These are phyloP conservation scores for Passer domesticus DNA, from an alignment of 2,113 vertebrate genomes.

Conservation along the genomic window DNA sequence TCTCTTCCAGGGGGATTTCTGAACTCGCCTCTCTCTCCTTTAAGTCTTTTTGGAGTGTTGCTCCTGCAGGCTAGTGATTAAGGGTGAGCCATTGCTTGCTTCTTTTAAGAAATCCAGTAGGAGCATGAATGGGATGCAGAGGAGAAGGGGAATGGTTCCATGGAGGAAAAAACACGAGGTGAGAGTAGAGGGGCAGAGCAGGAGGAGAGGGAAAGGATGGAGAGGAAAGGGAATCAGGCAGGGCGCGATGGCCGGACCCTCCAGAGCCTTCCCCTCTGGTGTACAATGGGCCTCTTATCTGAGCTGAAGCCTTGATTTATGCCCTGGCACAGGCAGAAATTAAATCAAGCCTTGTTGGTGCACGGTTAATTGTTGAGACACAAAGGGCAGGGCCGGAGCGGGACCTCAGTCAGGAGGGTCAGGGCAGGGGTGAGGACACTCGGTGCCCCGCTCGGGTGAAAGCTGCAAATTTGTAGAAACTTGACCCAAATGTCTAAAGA, in stretches of 20 bases:
- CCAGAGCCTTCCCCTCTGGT: neutral
- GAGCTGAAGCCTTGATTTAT: slow-evolving; percentile 30
- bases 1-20: neutral
- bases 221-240: neutral
- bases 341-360: slow-evolving; percentile 32
- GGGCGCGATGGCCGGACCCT: accelerated
- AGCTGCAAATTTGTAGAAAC: slow-evolving; percentile 77
- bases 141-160: neutral
- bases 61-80: neutral
- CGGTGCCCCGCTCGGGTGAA: slow-evolving; percentile 53
- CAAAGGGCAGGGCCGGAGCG: slow-evolving; percentile 53
- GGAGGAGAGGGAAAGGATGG: neutral
- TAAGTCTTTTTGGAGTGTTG: neutral
- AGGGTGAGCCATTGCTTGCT: neutral
- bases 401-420: slow-evolving; percentile 65
- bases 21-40: neutral
- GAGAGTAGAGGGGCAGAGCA: neutral
- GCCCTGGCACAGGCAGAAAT: slow-evolving; percentile 44
- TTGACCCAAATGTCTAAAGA: slow-evolving; percentile 77
- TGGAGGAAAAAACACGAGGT: accelerated
- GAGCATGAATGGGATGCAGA: accelerated
- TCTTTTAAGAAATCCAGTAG: neutral
- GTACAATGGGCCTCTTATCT: slow-evolving; percentile 23
- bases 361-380: slow-evolving; percentile 62
- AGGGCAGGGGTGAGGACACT: slow-evolving; percentile 51